These are phyloP conservation scores for Uloborus diversus DNA, from an alignment of 1,140 invertebrate species.

Conservation along the genomic window DNA sequence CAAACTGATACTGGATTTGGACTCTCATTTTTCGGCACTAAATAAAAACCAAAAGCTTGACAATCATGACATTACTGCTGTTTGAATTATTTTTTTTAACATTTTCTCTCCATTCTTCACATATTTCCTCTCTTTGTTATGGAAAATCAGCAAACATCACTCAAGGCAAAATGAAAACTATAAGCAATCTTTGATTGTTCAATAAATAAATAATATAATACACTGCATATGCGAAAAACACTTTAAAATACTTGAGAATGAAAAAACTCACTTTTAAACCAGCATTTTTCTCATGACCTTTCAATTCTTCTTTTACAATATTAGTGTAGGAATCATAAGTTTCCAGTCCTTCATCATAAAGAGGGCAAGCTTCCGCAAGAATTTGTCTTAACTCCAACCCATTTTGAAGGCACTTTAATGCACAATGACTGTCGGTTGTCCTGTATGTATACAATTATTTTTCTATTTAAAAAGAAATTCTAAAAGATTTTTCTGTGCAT, in stretches of 20 bases:
- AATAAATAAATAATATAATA: too few species aligned
- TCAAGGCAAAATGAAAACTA: too few species aligned
- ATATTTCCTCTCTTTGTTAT: too few species aligned
- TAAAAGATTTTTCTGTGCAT: neutral
- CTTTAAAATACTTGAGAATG: neutral
- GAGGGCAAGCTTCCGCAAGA: constrained; percentile 1
- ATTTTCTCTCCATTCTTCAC: too few species aligned
- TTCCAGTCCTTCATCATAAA: constrained; percentile 4
- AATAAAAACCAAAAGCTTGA: too few species aligned
- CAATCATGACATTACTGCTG: too few species aligned
- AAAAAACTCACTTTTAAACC: constrained; percentile 33
- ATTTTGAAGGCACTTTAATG: constrained; percentile 19
- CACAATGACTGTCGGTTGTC: constrained; percentile 6
- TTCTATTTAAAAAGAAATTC: constrained; percentile 22
- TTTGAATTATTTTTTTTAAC: too few species aligned
- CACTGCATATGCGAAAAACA: too few species aligned
- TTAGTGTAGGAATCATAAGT: constrained; percentile 58
- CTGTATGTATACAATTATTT: neutral
- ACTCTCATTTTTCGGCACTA: too few species aligned
- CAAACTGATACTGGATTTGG: too few species aligned
- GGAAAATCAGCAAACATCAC: too few species aligned
- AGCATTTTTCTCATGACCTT: constrained; percentile 3
- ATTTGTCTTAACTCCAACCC: constrained; percentile 13
- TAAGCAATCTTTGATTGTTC: too few species aligned
- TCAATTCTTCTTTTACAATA: constrained; percentile 70